A percentile compares a stretch with the other conserved stretches of the same genome.
Evolutionary conservation across 92 coral and sea anemone genomes (phyloP).

Genomic region (Parazoanthus swiftii): DNA sequence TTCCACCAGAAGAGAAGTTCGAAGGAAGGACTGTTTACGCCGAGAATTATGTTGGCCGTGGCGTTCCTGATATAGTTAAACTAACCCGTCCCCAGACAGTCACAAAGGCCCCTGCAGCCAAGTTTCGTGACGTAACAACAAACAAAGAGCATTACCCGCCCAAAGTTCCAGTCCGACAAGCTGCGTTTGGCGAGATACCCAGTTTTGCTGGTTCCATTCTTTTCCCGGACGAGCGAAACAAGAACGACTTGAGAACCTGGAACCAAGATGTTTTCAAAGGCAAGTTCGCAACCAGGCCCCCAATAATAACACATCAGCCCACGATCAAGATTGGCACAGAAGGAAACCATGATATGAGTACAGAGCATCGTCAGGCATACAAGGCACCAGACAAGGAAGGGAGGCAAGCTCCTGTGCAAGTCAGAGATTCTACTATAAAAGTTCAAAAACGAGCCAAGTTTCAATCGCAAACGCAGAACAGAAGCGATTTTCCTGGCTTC

Average conservation of each 20-base stretch:
- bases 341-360: constrained; percentile 78
- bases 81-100: constrained; percentile 83
- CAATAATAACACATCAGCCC: constrained; percentile 63
- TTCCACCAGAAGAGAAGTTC: constrained; percentile 63
- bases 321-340: constrained; percentile 81
- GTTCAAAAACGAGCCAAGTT: constrained; percentile 79
- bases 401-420: constrained; percentile 58
- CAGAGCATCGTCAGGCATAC: constrained; percentile 78
- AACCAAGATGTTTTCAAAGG: constrained; percentile 95
- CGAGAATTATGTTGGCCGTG: constrained; percentile 71
- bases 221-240: constrained; percentile 73
- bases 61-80: constrained; percentile 66
- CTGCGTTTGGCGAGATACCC: constrained; percentile 84
- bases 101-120: constrained; percentile 56
- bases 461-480: constrained; percentile 85
- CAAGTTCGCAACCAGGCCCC: constrained; percentile 82
- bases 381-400: constrained; percentile 71
- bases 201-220: constrained; percentile 87
- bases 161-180: constrained; percentile 73
- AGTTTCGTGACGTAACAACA: constrained; percentile 84
- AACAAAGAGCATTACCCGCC: constrained; percentile 81
- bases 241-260: constrained; percentile 70
- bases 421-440: constrained; percentile 62
- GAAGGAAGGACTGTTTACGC: constrained; percentile 84
- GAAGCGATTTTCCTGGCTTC: constrained; percentile 93